Evolutionary conservation across 2,797 vertebrate species (phyloP).

Genomic region (Argya squamiceps): DNA sequence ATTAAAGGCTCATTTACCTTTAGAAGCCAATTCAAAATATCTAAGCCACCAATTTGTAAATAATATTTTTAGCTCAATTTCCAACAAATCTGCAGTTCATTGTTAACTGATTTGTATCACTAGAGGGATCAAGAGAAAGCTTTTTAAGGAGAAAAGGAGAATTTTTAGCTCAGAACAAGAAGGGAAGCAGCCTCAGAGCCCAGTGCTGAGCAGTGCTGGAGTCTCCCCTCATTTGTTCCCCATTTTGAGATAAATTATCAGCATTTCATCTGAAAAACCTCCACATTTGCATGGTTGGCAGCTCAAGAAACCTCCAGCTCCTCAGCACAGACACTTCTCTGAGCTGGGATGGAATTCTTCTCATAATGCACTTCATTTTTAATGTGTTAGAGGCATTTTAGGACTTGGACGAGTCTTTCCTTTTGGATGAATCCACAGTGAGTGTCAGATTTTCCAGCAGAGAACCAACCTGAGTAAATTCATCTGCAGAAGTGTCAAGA

Average conservation of each 20-base stretch:
- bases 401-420: neutral
- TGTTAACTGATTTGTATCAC: neutral
- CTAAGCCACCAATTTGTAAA: neutral
- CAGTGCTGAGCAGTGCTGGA: neutral
- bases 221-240: neutral
- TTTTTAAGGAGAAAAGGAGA: neutral
- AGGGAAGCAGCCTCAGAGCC: neutral
- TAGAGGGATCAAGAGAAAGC: neutral
- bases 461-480: neutral
- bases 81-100: neutral
- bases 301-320: neutral
- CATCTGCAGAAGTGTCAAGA: neutral
- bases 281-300: fast-evolving
- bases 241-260: neutral
- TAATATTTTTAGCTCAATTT: neutral
- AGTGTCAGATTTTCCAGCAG: neutral
- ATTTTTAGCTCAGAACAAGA: neutral
- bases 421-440: neutral
- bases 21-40: neutral
- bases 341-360: neutral
- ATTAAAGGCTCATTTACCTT: neutral
- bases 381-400: neutral
- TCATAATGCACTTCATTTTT: neutral
- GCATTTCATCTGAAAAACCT: neutral
- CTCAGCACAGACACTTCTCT: neutral